phyloP scores from a whole-genome alignment of 1,140 invertebrate genomes.

The Ladona fulva region DNA sequence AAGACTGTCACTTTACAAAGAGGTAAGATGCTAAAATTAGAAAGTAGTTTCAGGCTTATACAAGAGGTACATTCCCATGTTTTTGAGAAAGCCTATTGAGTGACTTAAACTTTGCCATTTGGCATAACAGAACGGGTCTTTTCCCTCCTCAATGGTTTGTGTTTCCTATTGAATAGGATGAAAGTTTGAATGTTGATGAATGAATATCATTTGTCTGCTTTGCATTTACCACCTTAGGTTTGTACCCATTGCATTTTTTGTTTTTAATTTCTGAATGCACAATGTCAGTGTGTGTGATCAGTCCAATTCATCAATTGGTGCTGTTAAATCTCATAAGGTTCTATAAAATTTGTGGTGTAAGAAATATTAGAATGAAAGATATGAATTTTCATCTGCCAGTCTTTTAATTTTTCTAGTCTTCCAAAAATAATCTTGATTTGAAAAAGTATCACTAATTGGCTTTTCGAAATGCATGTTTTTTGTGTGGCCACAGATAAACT shows the following conservation, averaged over 20 bases:
- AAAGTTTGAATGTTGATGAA: background rate
- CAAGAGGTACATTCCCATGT: slow-evolving; percentile 1
- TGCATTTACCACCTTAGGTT: background rate
- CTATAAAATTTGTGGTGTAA: background rate
- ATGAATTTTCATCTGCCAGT: background rate
- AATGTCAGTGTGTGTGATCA: background rate
- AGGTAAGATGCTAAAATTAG: background rate
- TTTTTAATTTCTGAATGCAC: background rate
- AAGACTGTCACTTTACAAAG: background rate
- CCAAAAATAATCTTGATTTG: background rate
- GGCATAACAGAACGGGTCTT: background rate
- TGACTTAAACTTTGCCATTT: background rate
- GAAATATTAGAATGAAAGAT: slow-evolving; percentile 4
- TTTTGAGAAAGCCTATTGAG: background rate
- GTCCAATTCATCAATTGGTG: background rate
- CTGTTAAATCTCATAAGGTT: background rate
- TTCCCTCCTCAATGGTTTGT: slow-evolving; percentile 8
- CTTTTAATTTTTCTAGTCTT: slow-evolving; percentile 7
- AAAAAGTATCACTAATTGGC: background rate
- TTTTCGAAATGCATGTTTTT: background rate
- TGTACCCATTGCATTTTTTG: background rate
- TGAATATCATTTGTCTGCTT: background rate
- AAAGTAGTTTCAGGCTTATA: background rate
- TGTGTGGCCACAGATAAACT: background rate
- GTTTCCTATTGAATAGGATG: slow-evolving; percentile 5